Conservation (phyloP, 2,113 vertebrate species). For the Platysteira castanea region DNA sequence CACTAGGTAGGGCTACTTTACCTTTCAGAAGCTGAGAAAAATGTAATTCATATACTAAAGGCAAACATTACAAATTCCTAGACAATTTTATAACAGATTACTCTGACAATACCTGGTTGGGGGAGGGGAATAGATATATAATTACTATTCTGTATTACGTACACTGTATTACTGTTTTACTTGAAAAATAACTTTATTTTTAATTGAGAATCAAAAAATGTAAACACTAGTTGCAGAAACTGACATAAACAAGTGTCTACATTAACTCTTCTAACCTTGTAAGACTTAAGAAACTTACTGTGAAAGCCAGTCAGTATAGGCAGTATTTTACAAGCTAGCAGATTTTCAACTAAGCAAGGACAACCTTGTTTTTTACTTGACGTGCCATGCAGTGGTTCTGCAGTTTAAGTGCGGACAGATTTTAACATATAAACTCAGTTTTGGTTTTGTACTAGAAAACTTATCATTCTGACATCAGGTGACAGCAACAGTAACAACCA, state of each 20-base stretch:
- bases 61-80: not conserved
- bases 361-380: not conserved
- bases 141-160: not conserved
- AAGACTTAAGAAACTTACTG: not conserved
- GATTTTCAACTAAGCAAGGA: not conserved
- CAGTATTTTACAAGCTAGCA: not conserved
- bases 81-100: not conserved
- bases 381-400: accelerated
- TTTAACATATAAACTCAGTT: not conserved
- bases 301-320: not conserved
- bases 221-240: not conserved
- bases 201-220: not conserved
- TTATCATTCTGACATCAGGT: not conserved
- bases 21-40: not conserved
- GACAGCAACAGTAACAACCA: not conserved
- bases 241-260: not conserved
- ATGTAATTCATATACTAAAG: not conserved
- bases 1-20: not conserved
- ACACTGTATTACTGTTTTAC: not conserved
- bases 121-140: not conserved
- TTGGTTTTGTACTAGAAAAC: not conserved
- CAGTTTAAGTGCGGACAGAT: not conserved
- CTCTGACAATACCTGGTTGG: not conserved
- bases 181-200: not conserved
- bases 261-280: not conserved